Base-by-base conservation (phyloP, 2,797 vertebrate genomes). In the Myiotriccus ornatus region DNA sequence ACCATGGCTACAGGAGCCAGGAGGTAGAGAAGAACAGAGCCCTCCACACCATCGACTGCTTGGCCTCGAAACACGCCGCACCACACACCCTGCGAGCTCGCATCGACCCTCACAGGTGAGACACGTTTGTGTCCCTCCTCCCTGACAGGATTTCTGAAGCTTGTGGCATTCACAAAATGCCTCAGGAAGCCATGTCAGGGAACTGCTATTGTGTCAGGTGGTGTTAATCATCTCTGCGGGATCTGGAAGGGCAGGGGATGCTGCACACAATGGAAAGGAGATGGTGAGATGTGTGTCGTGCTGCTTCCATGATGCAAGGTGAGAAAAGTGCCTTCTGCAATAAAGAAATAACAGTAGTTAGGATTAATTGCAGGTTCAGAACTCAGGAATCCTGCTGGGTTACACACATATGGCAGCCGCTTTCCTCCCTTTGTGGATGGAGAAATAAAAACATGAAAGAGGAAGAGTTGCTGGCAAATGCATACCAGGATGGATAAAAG, bases 41-140 rank as follows among this genome's bases (percentile, higher is more conserved):
- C 3, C 64, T 39, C 57, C 20, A 9, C 12, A 0, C 6, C n/a
- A 2, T 28, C 0, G 2, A 43, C 32, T 3, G 15, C 47, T n/a
- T 28, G 39, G 43, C 50, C 78, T 59, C 27, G 32, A 41, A 79
- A 65, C 0, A 0, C 35, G 0, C 0, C 1, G 47, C 35, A 56
- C 34, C 43, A 12, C 69, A 17, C n/a, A 6, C 20, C 7, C 23
- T 37, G 18, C 0, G 1, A 65, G 59, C 30, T 12, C 1, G 0
- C 62, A 39, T 5, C 1, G 0, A 34, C 62, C 14, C 55, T 41
- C 39, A 32, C 4, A 4, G 64, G 35, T 22, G 46, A 71, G 60
- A 53, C 22, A 17, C 44, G 27, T 39, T 27, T 9, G 19, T 43
- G 19, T n/a, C n/a, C 63, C 43, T 60, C 47, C 46, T 60, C 4